These are phyloP conservation scores for Macrotrachela quadricornifera DNA, from an alignment of 1,140 invertebrate genomes.

Conservation along the genomic window DNA sequence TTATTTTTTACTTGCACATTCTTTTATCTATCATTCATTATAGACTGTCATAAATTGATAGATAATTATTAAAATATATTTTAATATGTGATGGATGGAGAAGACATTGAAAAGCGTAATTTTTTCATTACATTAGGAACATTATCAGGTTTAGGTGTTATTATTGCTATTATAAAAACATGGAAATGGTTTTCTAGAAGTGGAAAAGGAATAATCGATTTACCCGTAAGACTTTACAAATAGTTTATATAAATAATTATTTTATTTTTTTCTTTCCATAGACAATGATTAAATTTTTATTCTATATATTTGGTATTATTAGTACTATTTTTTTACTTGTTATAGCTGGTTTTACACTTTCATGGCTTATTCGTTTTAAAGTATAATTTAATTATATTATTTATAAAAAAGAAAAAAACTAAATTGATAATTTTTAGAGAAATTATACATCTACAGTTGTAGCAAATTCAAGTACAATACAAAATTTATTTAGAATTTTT, in stretches of 20 bases:
- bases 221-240: slow-evolving; percentile 12
- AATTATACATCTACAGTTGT: slow-evolving; percentile 33
- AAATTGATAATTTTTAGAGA: too few species aligned
- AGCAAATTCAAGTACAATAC: slow-evolving; percentile 35
- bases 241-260: too few species aligned
- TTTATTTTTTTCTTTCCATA: too few species aligned
- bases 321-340: slow-evolving; percentile 47
- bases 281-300: slow-evolving; percentile 41
- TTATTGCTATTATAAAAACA: slow-evolving; percentile 35
- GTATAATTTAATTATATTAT: slow-evolving; percentile 13
- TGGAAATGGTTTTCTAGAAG: slow-evolving; percentile 38
- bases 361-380: slow-evolving; percentile 51
- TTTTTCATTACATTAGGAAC: too few species aligned
- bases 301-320: slow-evolving; percentile 39
- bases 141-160: too few species aligned
- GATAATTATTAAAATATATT: too few species aligned
- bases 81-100: too few species aligned
- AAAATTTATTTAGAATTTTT: slow-evolving; percentile 38
- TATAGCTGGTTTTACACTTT: slow-evolving; percentile 40
- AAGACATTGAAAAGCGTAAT: too few species aligned
- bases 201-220: slow-evolving; percentile 27
- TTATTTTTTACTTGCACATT: too few species aligned
- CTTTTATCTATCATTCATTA: too few species aligned
- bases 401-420: neutral
- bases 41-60: too few species aligned